These are phyloP conservation scores for Leptodactylus fallax DNA, from an alignment of 2,797 vertebrate species.

Conservation along the genomic window DNA sequence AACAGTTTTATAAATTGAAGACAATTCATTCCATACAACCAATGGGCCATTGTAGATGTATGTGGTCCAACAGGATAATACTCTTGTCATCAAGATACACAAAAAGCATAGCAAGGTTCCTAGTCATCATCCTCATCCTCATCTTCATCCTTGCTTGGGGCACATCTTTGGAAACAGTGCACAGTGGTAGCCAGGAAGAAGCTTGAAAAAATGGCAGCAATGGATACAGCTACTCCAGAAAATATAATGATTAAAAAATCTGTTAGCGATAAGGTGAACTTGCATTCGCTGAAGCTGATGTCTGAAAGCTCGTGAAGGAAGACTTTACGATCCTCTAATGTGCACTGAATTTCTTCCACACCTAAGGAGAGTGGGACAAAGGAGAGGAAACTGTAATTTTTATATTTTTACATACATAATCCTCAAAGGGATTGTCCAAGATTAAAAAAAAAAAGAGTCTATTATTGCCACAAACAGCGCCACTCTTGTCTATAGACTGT, in stretches of 20 bases:
- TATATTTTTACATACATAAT: neutral
- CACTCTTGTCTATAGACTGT: no score
- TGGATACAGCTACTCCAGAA: constrained; percentile 94
- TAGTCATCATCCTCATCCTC: constrained; percentile 94
- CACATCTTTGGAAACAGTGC: constrained; percentile 95
- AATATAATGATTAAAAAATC: constrained; percentile 98
- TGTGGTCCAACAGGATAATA: neutral
- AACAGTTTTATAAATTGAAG: neutral
- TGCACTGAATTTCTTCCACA: constrained; percentile 91
- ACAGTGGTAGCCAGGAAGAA: constrained; percentile 97
- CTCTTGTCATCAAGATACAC: neutral
- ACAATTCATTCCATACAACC: neutral
- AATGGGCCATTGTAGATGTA: neutral
- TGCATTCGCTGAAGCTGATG: constrained; percentile 97
- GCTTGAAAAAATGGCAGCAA: constrained; percentile 95
- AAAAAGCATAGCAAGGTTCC: constrained; percentile 28
- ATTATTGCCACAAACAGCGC: no score
- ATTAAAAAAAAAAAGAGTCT: no score
- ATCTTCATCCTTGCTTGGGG: constrained; percentile 89
- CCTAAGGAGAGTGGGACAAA: constrained; percentile 74
- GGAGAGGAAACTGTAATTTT: neutral
- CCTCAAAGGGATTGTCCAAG: no score
- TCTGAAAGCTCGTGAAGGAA: constrained; percentile 90
- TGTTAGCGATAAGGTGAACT: constrained; percentile 89
- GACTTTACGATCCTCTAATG: constrained; percentile 88